Evolutionary conservation across 2,888 invertebrate genomes (phyloP), one percentile per base, ranked within the genome.

Genomic region (Lepeophtheirus nordmannii): DNA sequence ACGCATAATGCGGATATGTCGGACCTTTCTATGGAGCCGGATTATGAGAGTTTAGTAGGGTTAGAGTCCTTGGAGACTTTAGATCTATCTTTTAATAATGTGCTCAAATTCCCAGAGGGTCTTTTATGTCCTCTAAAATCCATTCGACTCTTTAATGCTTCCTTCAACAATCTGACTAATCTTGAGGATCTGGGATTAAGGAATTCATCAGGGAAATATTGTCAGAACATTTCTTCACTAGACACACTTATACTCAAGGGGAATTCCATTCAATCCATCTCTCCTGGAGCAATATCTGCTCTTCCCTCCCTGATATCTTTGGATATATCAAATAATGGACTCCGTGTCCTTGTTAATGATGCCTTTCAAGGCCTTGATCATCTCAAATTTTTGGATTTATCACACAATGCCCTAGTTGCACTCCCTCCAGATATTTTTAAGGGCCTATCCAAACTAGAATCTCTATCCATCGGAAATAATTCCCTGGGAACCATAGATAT

Each of bases 1-100:
- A 63, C 63, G 8, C 56, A 56, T 30, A 63, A 63, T 38, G 56
- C 22, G 7, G 63, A 63, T 56, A 46, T 41, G 63, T 46, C 63
- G 1, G 41, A 20, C 20, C 56, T 63, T 30, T 7, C 11, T 11
- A 46, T 63, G 53, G 63, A 63, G 23, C 63, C 63, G 14, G 63
- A 63, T 17, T 63, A 63, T 23, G 63, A 63, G 23, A 30, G 23
- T 23, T 23, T 63, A 1, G 63, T 63, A 37, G 63, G 63, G 14
- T 30, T 63, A 37, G 63, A 63, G 11, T 14, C n/a, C 11, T 30
- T 63, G 5, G 22, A 63, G 37, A 63, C 22, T 22, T 22, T 63
- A n/a, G 63, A 63, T 38, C 12, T 63, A 53, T 20, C 20, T 9
- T 22, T 53, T 30, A 63, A 63, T 22, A 63, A 63, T 30, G n/a